phyloP scores from a whole-genome alignment of 2,888 invertebrate genomes.

The Acleris laterana region DNA sequence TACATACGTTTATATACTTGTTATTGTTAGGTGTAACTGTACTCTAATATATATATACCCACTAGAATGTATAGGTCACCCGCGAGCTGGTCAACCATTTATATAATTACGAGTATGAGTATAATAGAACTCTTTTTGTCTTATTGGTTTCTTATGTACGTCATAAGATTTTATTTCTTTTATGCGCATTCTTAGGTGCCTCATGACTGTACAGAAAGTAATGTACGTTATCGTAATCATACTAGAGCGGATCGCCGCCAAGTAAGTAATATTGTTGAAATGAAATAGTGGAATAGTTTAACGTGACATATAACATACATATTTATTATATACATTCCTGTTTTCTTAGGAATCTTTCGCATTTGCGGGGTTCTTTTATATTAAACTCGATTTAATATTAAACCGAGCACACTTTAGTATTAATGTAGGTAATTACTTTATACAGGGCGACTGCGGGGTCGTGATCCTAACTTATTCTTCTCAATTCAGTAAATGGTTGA shows the following conservation, averaged over 20 bases:
- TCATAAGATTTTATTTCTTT: conserved; percentile 29
- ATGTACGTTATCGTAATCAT: conserved; percentile 36
- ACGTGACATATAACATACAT: conserved; percentile 13
- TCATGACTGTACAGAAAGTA: conserved; percentile 37
- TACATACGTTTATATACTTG: conserved; percentile 65
- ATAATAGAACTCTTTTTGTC: conserved; percentile 28
- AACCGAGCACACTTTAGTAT: neutral
- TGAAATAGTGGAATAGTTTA: conserved; percentile 32
- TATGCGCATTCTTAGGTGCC: conserved; percentile 38
- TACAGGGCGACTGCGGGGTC: no score
- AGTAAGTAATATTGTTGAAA: conserved; percentile 23
- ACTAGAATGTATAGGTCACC: conserved; percentile 48
- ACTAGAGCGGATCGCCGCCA: conserved; percentile 23
- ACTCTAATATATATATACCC: conserved; percentile 50
- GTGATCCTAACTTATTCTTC: no score
- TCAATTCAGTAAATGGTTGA: no score
- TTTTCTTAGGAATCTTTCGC: conserved; percentile 3
- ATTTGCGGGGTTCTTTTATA: neutral
- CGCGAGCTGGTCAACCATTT: conserved; percentile 30
- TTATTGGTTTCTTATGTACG: conserved; percentile 17
- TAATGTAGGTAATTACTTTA: no score
- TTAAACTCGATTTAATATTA: no score
- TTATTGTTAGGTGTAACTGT: conserved; percentile 55
- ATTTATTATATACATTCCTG: conserved; percentile 14
- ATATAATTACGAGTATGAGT: conserved; percentile 12